phyloP scores from a whole-genome alignment of 2,113 vertebrate species.

The Pseudopodoces humilis region DNA sequence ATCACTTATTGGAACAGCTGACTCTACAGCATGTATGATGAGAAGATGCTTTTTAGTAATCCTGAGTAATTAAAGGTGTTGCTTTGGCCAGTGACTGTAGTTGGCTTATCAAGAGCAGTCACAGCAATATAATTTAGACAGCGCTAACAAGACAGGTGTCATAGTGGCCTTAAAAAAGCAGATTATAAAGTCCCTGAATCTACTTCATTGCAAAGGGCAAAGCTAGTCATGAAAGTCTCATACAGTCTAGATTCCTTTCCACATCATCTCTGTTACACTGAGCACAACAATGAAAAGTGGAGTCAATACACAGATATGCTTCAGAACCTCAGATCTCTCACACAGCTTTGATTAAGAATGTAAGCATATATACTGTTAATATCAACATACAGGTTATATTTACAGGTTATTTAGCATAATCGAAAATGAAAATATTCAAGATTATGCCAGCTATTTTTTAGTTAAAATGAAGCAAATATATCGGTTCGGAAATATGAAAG shows the following conservation, averaged over 20 bases:
- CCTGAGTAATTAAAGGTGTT: background rate
- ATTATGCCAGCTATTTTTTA: background rate
- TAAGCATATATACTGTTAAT: background rate
- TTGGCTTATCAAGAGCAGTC: background rate
- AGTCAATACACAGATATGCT: background rate
- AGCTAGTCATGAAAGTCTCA: background rate
- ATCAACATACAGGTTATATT: background rate
- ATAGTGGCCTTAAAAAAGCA: background rate
- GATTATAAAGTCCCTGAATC: background rate
- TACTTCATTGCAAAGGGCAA: background rate
- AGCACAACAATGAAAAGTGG: background rate
- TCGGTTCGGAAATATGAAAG: background rate
- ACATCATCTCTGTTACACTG: background rate
- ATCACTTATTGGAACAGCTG: conserved; percentile 30
- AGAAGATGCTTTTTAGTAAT: background rate
- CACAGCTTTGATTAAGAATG: background rate
- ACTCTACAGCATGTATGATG: background rate
- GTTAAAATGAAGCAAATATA: background rate
- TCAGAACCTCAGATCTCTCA: background rate
- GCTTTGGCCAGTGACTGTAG: background rate
- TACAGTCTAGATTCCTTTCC: background rate
- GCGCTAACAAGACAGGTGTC: background rate
- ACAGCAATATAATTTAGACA: background rate
- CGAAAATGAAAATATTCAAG: background rate
- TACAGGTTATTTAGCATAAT: background rate